Evolutionary conservation across 2,113 vertebrate species (phyloP), one percentile per base, ranked within the genome.

Genomic region (Leiothrix lutea): DNA sequence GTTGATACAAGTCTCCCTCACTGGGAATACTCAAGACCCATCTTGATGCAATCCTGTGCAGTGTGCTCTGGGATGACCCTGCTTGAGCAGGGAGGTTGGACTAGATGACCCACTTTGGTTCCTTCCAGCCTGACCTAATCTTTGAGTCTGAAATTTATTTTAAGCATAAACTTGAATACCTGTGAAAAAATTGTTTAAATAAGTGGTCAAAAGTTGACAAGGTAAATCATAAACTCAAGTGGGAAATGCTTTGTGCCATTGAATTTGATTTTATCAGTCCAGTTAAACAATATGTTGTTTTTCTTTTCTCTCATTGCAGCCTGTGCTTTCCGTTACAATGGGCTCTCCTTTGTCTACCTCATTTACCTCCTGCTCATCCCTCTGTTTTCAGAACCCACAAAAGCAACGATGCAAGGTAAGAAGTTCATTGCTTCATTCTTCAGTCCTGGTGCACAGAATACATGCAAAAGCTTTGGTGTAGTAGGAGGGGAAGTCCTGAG

Each of bases 341-440:
- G 98, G 83, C 98, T 99, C 90, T 99, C 99, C 97, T 99, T 99
- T 67, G 98, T 99, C 98, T 99, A 99, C 99, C 99, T 99, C 98
- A 99, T 99, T 98, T 99, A 99, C 96, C 99, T 99, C 97, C 98
- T 99, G 97, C 99, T 99, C 92, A 99, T 99, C 95, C 99, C 99
- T 61, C 98, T 99, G 75, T 99, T 99, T 94, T 98, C 99, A 25
- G 99, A 99, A 97, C 98, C 99, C 74, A 99, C 99, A 22, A 98
- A 98, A 98, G 97, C 97, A 60, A 99, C 99, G 1, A 99, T 99
- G 99, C 98, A 99, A 98, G 99, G 99, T 99, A 98, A 99, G 99
- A 70, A 31, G 10, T 47, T 79, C 5, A 10, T 53, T 85, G 17
- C 12, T 92, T 60, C 7, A 6, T 86, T 95, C 29, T 42, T 75